Evolutionary conservation across 1,140 invertebrate genomes (phyloP).

Genomic region (Brachionus manjavacas): DNA sequence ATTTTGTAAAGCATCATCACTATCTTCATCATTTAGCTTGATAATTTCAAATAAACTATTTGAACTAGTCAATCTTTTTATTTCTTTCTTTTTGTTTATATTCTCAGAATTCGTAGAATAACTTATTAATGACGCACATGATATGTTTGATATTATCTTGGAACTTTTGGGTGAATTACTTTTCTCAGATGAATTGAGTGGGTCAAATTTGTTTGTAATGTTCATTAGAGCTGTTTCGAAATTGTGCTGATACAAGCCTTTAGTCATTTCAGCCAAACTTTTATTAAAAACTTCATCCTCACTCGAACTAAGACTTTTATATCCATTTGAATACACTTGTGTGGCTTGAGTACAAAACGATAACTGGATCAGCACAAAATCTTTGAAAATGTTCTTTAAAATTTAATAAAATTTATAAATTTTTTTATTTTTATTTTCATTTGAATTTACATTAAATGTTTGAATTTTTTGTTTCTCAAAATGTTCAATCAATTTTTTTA

Average conservation of each 20-base stretch:
- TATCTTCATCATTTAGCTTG: neutral
- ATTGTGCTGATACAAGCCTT: neutral
- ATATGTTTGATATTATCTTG: neutral
- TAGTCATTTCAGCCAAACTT: neutral
- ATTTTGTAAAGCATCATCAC: neutral
- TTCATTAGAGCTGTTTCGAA: neutral
- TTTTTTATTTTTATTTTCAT: neutral
- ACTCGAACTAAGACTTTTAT: neutral
- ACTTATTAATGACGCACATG: neutral
- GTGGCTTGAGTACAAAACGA: neutral
- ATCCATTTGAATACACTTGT: neutral
- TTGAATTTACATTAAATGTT: neutral
- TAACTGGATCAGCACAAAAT: neutral
- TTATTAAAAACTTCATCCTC: neutral
- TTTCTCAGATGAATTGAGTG: neutral
- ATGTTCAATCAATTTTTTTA: neutral
- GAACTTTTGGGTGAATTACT: neutral
- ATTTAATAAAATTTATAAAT: no score
- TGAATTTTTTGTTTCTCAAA: slow-evolving; percentile 4
- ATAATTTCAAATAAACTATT: neutral
- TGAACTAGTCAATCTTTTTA: neutral
- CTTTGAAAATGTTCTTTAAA: neutral
- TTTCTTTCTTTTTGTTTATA: neutral
- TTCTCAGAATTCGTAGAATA: neutral
- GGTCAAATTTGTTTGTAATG: neutral